Evolutionary conservation across 2,113 vertebrate genomes (phyloP).

Genomic region (Rhombomys opimus): DNA sequence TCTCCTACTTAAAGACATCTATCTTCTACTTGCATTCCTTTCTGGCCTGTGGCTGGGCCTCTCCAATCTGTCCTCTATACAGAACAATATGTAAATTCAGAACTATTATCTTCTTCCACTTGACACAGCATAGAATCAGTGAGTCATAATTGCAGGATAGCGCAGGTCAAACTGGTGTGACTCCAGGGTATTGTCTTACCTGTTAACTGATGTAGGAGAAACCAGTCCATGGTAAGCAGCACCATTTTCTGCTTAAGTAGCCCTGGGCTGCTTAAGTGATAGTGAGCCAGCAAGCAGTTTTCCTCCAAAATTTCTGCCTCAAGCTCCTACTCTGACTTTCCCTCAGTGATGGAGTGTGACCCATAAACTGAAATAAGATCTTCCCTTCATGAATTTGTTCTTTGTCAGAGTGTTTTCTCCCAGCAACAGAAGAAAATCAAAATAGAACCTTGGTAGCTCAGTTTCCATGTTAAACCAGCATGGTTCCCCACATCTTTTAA

Average conservation of each 20-base stretch:
- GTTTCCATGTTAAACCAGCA: background rate
- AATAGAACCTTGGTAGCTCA: background rate
- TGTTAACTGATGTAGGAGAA: background rate
- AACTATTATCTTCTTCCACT: background rate
- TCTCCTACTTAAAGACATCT: background rate
- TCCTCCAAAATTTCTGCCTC: background rate
- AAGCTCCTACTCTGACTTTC: no score
- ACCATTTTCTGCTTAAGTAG: background rate
- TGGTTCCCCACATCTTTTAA: background rate
- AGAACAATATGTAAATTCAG: background rate
- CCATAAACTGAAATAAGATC: background rate
- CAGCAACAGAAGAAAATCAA: background rate
- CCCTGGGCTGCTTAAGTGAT: background rate
- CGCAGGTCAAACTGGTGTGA: background rate
- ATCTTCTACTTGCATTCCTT: background rate
- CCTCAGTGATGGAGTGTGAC: background rate
- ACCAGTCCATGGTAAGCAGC: background rate
- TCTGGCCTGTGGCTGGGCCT: background rate
- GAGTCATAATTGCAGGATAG: no score
- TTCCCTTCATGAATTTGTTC: background rate
- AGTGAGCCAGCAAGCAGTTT: background rate
- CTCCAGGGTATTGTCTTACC: background rate
- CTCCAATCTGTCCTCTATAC: background rate
- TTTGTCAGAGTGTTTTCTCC: background rate
- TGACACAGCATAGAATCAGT: background rate